Base-by-base conservation (phyloP, 2,797 vertebrate genomes). In the Graptemys geographica region DNA sequence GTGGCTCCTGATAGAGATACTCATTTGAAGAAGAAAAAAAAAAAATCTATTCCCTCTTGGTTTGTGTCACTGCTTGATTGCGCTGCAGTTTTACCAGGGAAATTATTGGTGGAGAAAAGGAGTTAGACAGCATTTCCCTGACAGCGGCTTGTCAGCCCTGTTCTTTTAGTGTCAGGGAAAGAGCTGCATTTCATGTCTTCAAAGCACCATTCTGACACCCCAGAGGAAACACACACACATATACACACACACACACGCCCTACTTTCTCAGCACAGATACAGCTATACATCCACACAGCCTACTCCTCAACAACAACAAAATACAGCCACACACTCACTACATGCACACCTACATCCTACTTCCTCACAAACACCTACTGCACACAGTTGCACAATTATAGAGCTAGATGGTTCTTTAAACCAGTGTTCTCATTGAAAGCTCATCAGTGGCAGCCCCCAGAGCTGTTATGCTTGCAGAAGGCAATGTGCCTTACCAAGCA, bases 41-140 rank as follows among this genome's bases (percentile, higher is more conserved):
- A 11, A 25, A 28, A 27, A 31, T 25, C 3, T 93, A 94, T 96
- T 96, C 97, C 94, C 95, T 76, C 69, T 92, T 1, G 59, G 81
- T 95, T 96, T 92, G 94, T 97, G 96, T 96, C 97, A 97, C 94
- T 83, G 93, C 96, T 95, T 97, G 94, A 96, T 97, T 0, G 90
- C 89, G 91, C 86, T 96, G 97, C 96, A 95, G 92, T 87, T 97
- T 96, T 97, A 95, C 79, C 81, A 96, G 84, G 95, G 83, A 97
- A 97, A 97, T 97, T 97, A 96, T 1, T 90, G 78, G 86, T 92
- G 9, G 31, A 94, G 78, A 92, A 96, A 95, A 90, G 81, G 90
- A 96, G 94, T 94, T 93, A 93, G 89, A 92, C 84, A 96, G 90
- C 94, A 91, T 90, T 97, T 95, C 92, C 83, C 94, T 97, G 96